phyloP scores from a whole-genome alignment of 2,888 invertebrate genomes.

The Gryllus longicercus region DNA sequence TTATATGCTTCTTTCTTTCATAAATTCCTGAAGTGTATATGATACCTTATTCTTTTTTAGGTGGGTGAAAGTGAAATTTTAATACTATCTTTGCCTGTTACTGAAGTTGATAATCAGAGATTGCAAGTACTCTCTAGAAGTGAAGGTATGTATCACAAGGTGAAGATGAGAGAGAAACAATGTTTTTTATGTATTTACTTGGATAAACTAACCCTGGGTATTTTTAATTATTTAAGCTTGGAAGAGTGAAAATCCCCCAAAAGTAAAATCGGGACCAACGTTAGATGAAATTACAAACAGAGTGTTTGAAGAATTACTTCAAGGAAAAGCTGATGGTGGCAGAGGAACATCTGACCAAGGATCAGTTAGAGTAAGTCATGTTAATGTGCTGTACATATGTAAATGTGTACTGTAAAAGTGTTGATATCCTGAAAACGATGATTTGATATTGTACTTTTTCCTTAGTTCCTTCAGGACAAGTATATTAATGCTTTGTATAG shows the following conservation, averaged over 20 bases:
- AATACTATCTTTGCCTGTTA: constrained; percentile 49
- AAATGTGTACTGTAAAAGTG: constrained; percentile 22
- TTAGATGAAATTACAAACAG: constrained; percentile 73
- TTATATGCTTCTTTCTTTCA: not conserved
- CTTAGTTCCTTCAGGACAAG: too few relatives aligned
- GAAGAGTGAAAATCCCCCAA: constrained; percentile 29
- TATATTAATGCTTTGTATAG: too few relatives aligned
- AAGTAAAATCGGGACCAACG: constrained; percentile 44
- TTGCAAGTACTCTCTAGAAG: constrained; percentile 53
- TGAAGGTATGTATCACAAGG: constrained; percentile 38
- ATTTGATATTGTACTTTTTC: too few relatives aligned
- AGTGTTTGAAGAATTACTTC: constrained; percentile 70
- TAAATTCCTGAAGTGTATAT: not conserved
- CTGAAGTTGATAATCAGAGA: constrained; percentile 55
- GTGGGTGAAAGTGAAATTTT: constrained; percentile 49
- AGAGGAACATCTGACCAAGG: constrained; percentile 51
- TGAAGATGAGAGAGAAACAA: too few relatives aligned
- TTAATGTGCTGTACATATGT: not conserved
- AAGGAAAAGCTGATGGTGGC: constrained; percentile 57
- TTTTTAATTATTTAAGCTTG: constrained; percentile 22
- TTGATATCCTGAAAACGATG: not conserved
- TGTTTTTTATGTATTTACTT: not conserved
- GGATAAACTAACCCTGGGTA: not conserved
- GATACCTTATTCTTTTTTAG: constrained; percentile 42
- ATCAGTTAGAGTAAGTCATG: constrained; percentile 54